Conservation (phyloP, 2,888 invertebrate species). For the Listrodromus nycthemerus region DNA sequence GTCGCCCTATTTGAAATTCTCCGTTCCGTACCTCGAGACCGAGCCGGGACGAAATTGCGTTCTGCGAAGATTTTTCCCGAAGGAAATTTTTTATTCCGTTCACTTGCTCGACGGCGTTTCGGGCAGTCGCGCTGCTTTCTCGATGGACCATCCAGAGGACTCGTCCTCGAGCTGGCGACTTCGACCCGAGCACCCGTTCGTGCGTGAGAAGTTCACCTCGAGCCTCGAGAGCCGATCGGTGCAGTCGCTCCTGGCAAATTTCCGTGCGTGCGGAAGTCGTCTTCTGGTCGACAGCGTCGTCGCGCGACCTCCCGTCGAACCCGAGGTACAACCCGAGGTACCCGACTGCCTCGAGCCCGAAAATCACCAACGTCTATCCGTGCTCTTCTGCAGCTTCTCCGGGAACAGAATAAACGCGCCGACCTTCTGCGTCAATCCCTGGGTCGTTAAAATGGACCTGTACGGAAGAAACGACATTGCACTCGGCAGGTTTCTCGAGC, state of each 20-base stretch:
- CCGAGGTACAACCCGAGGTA: background rate
- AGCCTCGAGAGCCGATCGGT: slow-evolving; percentile 88
- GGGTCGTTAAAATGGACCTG: slow-evolving; percentile 97
- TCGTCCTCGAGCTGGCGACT: slow-evolving; percentile 77
- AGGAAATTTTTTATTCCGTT: slow-evolving; percentile 90
- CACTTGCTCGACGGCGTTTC: slow-evolving; percentile 85
- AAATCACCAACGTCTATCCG: slow-evolving; percentile 94
- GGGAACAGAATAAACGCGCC: slow-evolving; percentile 91
- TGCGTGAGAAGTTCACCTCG: slow-evolving; percentile 89
- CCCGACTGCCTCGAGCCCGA: slow-evolving; percentile 92
- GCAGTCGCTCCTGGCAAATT: slow-evolving; percentile 92
- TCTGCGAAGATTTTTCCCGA: slow-evolving; percentile 90
- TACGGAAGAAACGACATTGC: slow-evolving; percentile 98
- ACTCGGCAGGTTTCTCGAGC: slow-evolving; percentile 96
- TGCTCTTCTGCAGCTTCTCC: slow-evolving; percentile 95
- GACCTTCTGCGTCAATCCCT: slow-evolving; percentile 95
- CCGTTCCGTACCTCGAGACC: slow-evolving; percentile 95
- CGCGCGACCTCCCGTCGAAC: background rate
- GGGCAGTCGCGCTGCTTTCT: slow-evolving; percentile 71
- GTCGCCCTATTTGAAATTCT: slow-evolving; percentile 94
- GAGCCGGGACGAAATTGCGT: slow-evolving; percentile 92
- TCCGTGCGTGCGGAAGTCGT: slow-evolving; percentile 92
- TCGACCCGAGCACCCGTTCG: slow-evolving; percentile 90
- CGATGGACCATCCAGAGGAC: slow-evolving; percentile 62
- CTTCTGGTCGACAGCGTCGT: slow-evolving; percentile 75